Conservation (phyloP, 2,797 vertebrate genomes). For the Anguilla marmorata region DNA sequence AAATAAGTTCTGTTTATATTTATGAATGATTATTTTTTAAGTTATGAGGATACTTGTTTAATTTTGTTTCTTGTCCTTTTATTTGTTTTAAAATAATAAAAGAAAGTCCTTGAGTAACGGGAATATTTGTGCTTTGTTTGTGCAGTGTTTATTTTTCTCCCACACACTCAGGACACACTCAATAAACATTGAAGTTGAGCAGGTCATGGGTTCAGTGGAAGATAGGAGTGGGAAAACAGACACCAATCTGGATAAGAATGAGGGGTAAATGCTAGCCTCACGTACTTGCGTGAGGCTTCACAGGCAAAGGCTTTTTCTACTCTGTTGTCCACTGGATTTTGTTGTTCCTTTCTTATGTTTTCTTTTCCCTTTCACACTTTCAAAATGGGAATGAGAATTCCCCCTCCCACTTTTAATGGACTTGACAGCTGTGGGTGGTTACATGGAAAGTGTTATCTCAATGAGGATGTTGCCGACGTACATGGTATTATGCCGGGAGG, state of each 20-base stretch:
- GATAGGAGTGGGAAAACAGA: neutral
- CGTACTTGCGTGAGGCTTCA: neutral
- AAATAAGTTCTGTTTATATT: conserved; percentile 37
- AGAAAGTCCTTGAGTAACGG: conserved; percentile 17
- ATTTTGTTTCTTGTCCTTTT: conserved; percentile 36
- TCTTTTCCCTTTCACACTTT: neutral
- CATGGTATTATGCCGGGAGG: conserved; percentile 25
- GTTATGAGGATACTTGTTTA: conserved; percentile 29
- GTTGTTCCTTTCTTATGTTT: neutral
- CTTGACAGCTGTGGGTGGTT: conserved; percentile 8
- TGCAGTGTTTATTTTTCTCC: neutral
- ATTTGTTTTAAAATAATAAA: conserved; percentile 41
- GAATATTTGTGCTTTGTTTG: neutral
- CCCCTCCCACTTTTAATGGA: neutral
- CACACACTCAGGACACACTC: neutral
- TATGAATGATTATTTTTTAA: conserved; percentile 57
- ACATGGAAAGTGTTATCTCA: conserved; percentile 27
- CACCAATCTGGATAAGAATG: neutral
- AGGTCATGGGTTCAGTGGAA: neutral
- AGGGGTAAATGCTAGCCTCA: neutral
- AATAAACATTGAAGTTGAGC: neutral
- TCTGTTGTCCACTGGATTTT: neutral
- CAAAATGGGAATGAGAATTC: conserved; percentile 1
- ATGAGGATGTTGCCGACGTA: conserved; percentile 36
- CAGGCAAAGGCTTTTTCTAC: neutral